Evolutionary conservation across 2,113 vertebrate species (phyloP).

Genomic region (Calypte anna): DNA sequence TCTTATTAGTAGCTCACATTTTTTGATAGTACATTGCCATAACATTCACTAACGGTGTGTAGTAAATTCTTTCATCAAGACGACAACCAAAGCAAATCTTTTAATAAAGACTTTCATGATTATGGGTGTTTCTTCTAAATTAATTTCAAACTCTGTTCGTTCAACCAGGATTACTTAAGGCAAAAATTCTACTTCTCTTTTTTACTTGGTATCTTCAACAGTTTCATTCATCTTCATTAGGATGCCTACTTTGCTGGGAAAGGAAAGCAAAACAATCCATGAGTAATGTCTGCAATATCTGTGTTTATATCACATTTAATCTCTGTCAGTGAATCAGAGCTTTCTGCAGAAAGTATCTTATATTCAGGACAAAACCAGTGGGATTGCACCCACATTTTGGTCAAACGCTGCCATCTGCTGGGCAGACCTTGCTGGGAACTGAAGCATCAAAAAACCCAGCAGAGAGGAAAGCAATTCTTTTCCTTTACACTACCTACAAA

Average conservation of each 20-base stretch:
- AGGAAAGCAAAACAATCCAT: neutral
- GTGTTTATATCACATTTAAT: fast-evolving
- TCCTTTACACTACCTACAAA: fast-evolving
- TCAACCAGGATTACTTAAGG: neutral
- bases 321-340: fast-evolving
- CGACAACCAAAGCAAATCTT: neutral
- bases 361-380: neutral
- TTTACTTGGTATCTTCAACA: neutral
- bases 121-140: neutral
- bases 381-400: neutral
- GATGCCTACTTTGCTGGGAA: neutral
- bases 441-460: neutral
- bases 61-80: neutral
- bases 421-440: neutral
- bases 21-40: neutral
- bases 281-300: neutral
- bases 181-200: neutral
- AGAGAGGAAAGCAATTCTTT: no score
- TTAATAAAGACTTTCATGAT: neutral
- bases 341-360: neutral
- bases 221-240: neutral
- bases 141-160: neutral
- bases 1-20: neutral
- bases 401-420: constrained; percentile 69
- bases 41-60: fast-evolving